phyloP scores from a whole-genome alignment of 2,797 vertebrate species.

The Acridotheres tristis region DNA sequence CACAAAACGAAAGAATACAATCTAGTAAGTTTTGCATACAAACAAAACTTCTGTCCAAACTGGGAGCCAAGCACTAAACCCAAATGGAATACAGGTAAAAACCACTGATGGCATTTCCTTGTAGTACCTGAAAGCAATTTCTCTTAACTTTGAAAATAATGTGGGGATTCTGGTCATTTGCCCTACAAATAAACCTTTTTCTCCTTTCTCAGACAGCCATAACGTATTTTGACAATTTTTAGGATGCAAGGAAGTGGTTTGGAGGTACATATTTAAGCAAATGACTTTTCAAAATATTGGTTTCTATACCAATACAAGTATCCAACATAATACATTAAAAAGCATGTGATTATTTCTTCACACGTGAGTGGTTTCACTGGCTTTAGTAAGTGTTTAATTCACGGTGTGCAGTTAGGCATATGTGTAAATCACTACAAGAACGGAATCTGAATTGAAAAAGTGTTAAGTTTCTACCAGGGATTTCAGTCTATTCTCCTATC shows the following conservation, averaged over 20 bases:
- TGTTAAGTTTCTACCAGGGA: neutral
- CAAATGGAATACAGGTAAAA: conserved; percentile 24
- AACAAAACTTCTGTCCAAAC: conserved; percentile 3
- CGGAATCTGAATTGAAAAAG: neutral
- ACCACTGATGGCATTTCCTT: neutral
- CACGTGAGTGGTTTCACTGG: neutral
- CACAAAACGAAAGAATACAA: neutral
- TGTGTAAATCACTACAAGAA: neutral
- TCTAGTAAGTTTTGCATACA: neutral
- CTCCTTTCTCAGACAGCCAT: neutral
- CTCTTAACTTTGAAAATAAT: neutral
- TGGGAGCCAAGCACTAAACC: neutral
- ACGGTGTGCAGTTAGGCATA: neutral
- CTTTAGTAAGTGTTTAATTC: neutral
- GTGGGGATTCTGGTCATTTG: neutral
- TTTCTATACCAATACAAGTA: neutral
- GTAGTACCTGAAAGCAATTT: neutral
- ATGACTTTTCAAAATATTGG: neutral
- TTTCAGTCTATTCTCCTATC: neutral
- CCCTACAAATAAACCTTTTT: neutral
- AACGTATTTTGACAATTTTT: neutral
- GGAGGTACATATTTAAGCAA: neutral
- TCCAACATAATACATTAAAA: neutral
- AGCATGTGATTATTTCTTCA: neutral
- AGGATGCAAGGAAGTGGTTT: neutral